Conservation (phyloP, 2,888 invertebrate species). For the Homarus gammarus region DNA sequence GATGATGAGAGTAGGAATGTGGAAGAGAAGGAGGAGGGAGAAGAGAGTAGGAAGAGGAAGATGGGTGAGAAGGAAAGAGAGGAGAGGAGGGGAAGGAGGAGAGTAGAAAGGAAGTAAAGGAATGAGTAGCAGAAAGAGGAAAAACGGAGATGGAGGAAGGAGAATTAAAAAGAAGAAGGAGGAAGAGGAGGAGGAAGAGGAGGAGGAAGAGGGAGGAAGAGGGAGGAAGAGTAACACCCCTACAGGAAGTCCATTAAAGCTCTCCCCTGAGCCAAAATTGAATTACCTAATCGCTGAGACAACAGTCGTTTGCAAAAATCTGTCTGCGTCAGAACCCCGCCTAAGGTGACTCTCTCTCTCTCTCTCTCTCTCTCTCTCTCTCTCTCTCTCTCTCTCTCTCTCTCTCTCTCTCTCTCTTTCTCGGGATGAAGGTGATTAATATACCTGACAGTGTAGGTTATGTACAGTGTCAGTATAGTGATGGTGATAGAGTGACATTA, state of each 20-base stretch:
- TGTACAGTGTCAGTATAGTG: too few relatives aligned
- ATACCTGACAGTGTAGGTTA: not conserved
- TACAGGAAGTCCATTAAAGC: slow-evolving; percentile 66
- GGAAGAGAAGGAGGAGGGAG: slow-evolving; percentile 8
- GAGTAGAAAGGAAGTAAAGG: not conserved
- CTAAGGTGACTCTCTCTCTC: not conserved
- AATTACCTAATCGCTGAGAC: slow-evolving; percentile 68
- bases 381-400: not conserved
- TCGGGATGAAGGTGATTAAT: not conserved
- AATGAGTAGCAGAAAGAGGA: not conserved
- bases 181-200: not conserved
- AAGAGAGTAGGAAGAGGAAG: not conserved
- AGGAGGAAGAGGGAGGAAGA: not conserved
- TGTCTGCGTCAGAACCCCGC: slow-evolving; percentile 38
- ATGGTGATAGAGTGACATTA: too few relatives aligned
- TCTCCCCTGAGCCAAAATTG: slow-evolving; percentile 58
- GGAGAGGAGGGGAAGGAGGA: not conserved
- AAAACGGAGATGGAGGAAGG: not conserved
- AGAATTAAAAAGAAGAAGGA: not conserved
- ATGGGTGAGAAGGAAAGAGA: too few relatives aligned
- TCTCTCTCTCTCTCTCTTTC: not conserved
- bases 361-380: slow-evolving; percentile 18
- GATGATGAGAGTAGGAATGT: not conserved
- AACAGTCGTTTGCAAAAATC: slow-evolving; percentile 67
- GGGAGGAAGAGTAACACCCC: slow-evolving; percentile 30